Conservation (phyloP, 2,888 invertebrate species). For the Volucella bombylans region DNA sequence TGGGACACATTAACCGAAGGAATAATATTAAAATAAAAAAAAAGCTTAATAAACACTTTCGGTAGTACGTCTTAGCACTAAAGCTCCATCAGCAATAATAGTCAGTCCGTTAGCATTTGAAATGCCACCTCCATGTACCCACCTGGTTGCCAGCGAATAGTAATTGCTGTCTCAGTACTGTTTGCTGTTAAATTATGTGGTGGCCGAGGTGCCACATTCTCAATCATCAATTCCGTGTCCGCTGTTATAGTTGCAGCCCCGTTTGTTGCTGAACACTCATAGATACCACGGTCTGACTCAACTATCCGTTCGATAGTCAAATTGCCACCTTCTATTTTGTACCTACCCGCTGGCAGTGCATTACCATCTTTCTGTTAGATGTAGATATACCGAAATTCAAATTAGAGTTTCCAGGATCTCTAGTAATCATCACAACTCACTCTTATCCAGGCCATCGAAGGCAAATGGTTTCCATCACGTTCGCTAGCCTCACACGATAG, state of each 20-base stretch:
- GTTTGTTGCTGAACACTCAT: conserved; percentile 92
- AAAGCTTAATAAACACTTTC: no score
- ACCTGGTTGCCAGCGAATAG: conserved; percentile 91
- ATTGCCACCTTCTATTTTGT: conserved; percentile 88
- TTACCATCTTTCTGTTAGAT: conserved; percentile 88
- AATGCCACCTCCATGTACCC: conserved; percentile 57
- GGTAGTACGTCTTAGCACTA: no score
- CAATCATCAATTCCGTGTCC: conserved; percentile 91
- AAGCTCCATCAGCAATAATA: no score
- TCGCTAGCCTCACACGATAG: conserved; percentile 92
- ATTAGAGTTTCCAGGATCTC: conserved; percentile 48
- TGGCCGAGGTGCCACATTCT: conserved; percentile 94
- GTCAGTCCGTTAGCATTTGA: no score
- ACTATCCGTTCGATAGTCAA: conserved; percentile 91
- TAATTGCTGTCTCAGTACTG: conserved; percentile 88
- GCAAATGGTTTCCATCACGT: conserved; percentile 86
- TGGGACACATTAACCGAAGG: no score
- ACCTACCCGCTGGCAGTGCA: conserved; percentile 87
- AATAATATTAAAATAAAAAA: no score
- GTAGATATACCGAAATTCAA: conserved; percentile 72
- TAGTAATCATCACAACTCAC: conserved; percentile 81
- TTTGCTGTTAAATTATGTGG: conserved; percentile 93
- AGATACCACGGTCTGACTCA: conserved; percentile 93
- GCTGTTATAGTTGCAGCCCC: conserved; percentile 92
- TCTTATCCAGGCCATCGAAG: conserved; percentile 87